Base-by-base conservation (phyloP, 2,888 invertebrate genomes). In the Ectemnius continuus region DNA sequence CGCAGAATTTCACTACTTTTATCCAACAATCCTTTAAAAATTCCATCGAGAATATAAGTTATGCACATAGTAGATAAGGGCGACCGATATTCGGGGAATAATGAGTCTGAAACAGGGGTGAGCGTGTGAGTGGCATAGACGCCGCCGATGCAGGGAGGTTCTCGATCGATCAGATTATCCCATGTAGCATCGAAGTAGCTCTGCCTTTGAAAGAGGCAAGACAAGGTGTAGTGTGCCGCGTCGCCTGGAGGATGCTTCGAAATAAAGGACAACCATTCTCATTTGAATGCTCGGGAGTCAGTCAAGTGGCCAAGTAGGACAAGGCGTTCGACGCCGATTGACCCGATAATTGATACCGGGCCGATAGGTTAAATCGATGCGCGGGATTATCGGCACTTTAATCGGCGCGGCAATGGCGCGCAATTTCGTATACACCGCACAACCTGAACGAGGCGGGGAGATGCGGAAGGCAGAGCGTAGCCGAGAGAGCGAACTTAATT, bases 341-440 rank as follows among this genome's bases (percentile, higher is more conserved):
- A 78, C 62, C 69, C 48, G 66, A 69, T 83, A 81, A 83, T 79
- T 78, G 83, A 83, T 83, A 83, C 79, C 66, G 67, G 71, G 73
- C 68, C 75, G 36, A 70, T 81, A 79, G 75, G 75, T 83, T 83
- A 81, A 83, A 83, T 78, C 81, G 72, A 75, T 79, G 74, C 75
- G 56, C 64, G 52, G 76, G 76, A 79, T 83, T 75, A 81, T 78
- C 79, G 67, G 68, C 70, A 81, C 81, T 83, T 83, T 83, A 83
- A 81, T 79, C 82, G 76, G 48, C 70, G 57, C 73, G 70, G 73
- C 66, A 72, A 69, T 77, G 68, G 67, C 52, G 36, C 36, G 70
- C 72, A 80, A 77, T 83, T 76, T 74, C 78, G 78, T 71, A 73
- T 78, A 60, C 36, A 36, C 58, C 70, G 48, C 56, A n/a, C 61